A percentile compares a stretch with the other conserved stretches of the same genome.
Evolutionary conservation across 2,888 invertebrate species (phyloP).

Genomic region (Chaitophorus viminalis): DNA sequence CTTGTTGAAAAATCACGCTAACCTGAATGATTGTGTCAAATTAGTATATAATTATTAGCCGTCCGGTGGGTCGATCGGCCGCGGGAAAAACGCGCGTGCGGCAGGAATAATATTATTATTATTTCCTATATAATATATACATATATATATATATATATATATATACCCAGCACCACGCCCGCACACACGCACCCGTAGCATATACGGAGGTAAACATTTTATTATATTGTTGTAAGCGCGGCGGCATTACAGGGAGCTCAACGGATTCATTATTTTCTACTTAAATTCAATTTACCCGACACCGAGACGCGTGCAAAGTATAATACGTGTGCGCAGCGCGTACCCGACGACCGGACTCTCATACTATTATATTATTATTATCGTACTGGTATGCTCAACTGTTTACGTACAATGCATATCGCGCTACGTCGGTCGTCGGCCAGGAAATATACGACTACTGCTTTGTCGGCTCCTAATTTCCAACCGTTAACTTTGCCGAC

Average conservation of each 20-base stretch:
- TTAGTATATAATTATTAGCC: conserved; percentile 43
- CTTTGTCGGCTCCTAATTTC: not conserved
- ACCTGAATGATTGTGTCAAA: conserved; percentile 43
- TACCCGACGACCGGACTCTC: not conserved
- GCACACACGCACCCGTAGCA: not conserved
- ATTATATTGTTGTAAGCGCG: not conserved
- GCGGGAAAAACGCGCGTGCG: conserved; percentile 6
- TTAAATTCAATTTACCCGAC: conserved; percentile 57
- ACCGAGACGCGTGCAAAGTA: not conserved
- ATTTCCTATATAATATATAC: too few relatives aligned
- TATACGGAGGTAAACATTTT: not conserved
- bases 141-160: too few relatives aligned
- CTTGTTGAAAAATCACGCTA: conserved; percentile 30
- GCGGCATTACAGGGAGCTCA: not conserved
- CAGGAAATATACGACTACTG: not conserved
- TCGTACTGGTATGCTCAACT: not conserved
- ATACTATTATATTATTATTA: not conserved
- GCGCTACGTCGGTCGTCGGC: not conserved
- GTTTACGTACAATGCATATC: not conserved
- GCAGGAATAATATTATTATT: not conserved
- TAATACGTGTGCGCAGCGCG: not conserved
- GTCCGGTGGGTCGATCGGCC: not conserved
- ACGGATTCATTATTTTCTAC: conserved; percentile 60
- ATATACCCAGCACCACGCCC: too few relatives aligned
- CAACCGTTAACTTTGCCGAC: not conserved